Percentiles rank a stretch among this genome's conserved stretches.
phyloP scores from a whole-genome alignment of 2,113 vertebrate genomes.

The Barbus barbus region DNA sequence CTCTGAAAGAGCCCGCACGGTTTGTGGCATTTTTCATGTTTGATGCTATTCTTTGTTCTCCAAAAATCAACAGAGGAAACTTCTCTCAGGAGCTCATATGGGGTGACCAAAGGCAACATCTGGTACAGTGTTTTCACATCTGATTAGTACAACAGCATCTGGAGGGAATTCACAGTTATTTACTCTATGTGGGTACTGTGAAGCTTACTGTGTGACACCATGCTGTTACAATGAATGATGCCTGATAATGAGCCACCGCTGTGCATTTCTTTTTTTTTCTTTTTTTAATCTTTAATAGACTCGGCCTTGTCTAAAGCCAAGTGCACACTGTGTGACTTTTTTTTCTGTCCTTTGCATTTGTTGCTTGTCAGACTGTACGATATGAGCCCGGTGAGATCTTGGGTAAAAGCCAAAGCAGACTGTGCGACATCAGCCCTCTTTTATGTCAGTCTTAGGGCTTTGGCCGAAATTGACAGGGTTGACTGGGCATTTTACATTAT shows the following conservation, averaged over 20 bases:
- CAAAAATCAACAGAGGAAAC: constrained; percentile 25
- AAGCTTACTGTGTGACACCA: constrained; percentile 15
- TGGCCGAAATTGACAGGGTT: background rate
- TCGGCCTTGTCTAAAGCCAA: constrained; percentile 2
- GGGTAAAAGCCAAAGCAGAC: background rate
- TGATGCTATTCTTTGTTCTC: constrained; percentile 21
- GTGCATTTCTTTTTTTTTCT: no score
- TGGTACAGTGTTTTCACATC: constrained; percentile 31
- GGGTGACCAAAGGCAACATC: constrained; percentile 38
- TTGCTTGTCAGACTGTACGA: background rate
- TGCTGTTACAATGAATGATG: constrained; percentile 16
- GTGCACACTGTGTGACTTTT: no score
- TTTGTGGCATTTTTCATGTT: constrained; percentile 9
- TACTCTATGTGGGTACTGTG: constrained; percentile 27
- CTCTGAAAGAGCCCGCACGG: background rate
- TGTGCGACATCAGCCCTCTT: background rate
- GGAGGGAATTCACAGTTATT: constrained; percentile 30
- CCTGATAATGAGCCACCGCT: constrained; percentile 12
- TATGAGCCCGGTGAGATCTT: background rate
- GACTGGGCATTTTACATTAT: background rate
- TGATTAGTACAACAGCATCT: constrained; percentile 29
- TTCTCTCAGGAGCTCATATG: constrained; percentile 18
- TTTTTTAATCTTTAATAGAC: constrained; percentile 27
- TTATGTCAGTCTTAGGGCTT: background rate
- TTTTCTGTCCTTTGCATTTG: background rate